Percentiles rank a stretch among this genome's conserved stretches.
Conservation (phyloP, 2,797 vertebrate species). For the Mus caroli region DNA sequence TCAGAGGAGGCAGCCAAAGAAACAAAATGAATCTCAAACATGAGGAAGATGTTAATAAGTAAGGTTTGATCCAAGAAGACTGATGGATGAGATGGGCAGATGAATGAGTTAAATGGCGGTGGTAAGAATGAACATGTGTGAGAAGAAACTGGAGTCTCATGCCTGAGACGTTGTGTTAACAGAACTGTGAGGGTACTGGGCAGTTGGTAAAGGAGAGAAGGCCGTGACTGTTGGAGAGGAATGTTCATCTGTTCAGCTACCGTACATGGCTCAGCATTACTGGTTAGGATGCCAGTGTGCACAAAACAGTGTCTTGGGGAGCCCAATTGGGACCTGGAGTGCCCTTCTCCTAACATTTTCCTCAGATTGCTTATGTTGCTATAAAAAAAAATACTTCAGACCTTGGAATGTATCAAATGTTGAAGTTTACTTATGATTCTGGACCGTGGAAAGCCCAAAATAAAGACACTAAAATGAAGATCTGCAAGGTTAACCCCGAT, state of each 20-base stretch:
- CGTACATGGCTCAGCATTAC: neutral
- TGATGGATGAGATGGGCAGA: neutral
- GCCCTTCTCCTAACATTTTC: neutral
- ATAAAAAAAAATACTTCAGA: neutral
- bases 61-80: neutral
- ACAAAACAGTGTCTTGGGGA: neutral
- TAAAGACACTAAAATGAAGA: neutral
- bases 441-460: neutral
- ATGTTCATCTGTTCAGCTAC: neutral
- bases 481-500: neutral
- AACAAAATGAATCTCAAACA: constrained; percentile 45
- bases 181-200: neutral
- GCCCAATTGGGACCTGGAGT: neutral
- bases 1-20: constrained; percentile 6
- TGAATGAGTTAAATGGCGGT: neutral
- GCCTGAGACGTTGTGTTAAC: neutral
- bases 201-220: neutral
- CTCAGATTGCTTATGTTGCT: neutral
- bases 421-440: neutral
- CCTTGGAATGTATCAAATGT: neutral
- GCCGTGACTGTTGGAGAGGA: neutral
- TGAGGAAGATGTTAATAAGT: neutral
- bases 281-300: neutral
- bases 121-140: neutral
- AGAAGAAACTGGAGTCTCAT: neutral